Evolutionary conservation across 1,140 invertebrate genomes (phyloP), one percentile per base, ranked within the genome.

Genomic region (Hylaeus volcanicus): DNA sequence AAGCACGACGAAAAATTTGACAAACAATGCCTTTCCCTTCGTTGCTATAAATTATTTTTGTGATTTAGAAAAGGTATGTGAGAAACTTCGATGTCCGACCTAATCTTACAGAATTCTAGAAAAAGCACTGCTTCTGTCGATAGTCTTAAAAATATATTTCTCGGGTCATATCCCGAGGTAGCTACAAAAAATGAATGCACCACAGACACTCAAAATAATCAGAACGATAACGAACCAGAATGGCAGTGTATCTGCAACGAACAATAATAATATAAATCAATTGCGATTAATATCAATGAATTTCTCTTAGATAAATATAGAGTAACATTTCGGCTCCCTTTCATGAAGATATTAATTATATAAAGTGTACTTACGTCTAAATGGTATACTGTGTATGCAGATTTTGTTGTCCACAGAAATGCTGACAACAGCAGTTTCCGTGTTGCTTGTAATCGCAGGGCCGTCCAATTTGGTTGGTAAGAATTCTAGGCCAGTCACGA

Each of bases 321-420:
- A 26, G 26, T 26, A 26, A 26, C 26, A 26, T 26, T 26, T 26
- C 26, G 26, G 26, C 26, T 9, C 1, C 6, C 2, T 43, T 8
- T 1, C 14, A 41, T 48, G 12, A 71, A 9, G 1, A 12, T 11
- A 11, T 26, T 1, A 39, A 48, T 80, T 58, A 70, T 77, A 66
- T 26, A 63, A 56, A 75, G 53, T 11, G 45, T 88, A 95, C 96
- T 95, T 94, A 98, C 97, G 94, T 95, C 96, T 95, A 90, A 95
- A 95, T 53, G 96, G 96, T 92, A 98, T 95, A 90, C 96, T 97
- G 93, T 99, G 98, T 89, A 99, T 95, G 89, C 97, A 97, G 77
- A 99, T 96, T 93, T 96, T 96, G 93, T 99, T 98, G 94, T 99
- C 98, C 61, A 98, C 97, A 37, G 98, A 99, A 86, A 99, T 98